These are phyloP conservation scores for Amphipyra tragopoginis DNA, from an alignment of 2,888 invertebrate genomes.

Conservation along the genomic window DNA sequence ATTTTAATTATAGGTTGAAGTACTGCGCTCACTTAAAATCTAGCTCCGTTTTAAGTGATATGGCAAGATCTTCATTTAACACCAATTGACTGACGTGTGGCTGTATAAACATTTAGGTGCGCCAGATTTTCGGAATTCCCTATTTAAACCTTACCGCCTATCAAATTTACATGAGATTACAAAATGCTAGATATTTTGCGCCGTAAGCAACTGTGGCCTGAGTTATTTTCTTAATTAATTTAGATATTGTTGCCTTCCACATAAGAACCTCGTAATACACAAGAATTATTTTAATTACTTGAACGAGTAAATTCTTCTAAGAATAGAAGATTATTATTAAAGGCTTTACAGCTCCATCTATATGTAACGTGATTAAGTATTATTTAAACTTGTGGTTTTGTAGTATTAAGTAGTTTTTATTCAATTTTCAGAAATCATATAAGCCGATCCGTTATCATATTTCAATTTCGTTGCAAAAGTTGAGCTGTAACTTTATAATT, in stretches of 20 bases:
- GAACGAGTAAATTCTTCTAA: conserved; percentile 2
- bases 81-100: no score
- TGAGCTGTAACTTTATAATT: conserved; percentile 27
- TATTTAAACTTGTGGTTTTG: no score
- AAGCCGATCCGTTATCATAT: conserved; percentile 15
- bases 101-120: no score
- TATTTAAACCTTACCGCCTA: conserved; percentile 1
- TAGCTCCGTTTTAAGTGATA: no score
- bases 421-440: neutral
- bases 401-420: no score
- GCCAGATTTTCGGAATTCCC: no score
- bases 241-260: conserved; percentile 8
- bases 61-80: no score
- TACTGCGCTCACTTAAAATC: no score
- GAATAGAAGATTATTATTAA: neutral
- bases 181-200: conserved; percentile 4
- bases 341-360: no score
- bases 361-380: neutral
- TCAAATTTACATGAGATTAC: conserved; percentile 9
- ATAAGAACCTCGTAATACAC: conserved; percentile 3
- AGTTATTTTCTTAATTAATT: conserved; percentile 37
- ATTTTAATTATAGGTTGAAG: no score
- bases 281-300: conserved; percentile 19
- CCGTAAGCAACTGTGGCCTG: conserved; percentile 8
- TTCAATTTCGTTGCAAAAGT: conserved; percentile 18